These are phyloP conservation scores for Scyliorhinus canicula DNA, from an alignment of 2,797 vertebrate species.

Conservation along the genomic window DNA sequence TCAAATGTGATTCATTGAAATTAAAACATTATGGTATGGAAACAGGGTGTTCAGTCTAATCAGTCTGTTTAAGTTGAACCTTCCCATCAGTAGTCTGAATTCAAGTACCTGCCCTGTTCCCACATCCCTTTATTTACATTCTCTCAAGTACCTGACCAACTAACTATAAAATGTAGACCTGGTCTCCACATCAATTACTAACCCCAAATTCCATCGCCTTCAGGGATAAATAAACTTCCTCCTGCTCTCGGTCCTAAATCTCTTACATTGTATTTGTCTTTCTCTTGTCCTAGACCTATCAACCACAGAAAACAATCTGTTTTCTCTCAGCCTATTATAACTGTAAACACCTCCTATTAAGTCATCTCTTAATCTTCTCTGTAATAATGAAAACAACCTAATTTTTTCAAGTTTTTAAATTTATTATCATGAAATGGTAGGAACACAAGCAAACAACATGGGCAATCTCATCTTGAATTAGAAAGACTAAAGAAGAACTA, in stretches of 20 bases:
- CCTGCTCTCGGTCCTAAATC: neutral
- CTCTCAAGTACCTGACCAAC: neutral
- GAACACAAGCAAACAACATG: no score
- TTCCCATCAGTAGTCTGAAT: neutral
- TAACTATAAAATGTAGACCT: neutral
- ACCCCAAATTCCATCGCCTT: neutral
- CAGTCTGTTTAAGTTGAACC: neutral
- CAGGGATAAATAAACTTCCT: neutral
- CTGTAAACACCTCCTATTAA: no score
- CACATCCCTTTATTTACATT: no score
- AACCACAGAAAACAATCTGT: neutral
- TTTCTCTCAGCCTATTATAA: neutral
- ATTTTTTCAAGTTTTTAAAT: neutral
- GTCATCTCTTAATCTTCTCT: no score
- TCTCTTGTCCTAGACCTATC: neutral
- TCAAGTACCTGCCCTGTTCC: no score
- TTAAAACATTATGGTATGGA: neutral
- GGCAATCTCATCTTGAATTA: no score
- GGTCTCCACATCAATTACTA: neutral
- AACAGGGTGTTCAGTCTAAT: neutral
- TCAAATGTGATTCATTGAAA: neutral
- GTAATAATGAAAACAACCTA: neutral
- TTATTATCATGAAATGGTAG: no score
- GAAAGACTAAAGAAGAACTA: no score
- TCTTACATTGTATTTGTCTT: neutral